These are phyloP conservation scores for Aleiodes alternator DNA, from an alignment of 2,888 invertebrate genomes.

Conservation along the genomic window DNA sequence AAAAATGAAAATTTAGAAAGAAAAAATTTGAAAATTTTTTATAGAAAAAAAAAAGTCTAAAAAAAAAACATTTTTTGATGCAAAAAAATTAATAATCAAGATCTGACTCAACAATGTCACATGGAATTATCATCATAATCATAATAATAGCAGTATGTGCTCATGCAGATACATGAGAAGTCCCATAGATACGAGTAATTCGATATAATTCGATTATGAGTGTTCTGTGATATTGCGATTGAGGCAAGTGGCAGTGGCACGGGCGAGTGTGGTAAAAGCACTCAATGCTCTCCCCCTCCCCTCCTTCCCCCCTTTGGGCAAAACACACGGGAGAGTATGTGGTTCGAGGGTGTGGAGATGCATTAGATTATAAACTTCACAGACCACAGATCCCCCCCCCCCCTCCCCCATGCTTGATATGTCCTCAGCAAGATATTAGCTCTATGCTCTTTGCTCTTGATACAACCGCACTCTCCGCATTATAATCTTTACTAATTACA, in stretches of 20 bases:
- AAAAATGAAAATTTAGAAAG: too few species aligned
- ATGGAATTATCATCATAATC: too few species aligned
- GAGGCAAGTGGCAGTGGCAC: conserved; percentile 66
- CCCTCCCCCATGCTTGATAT: conserved; percentile 12
- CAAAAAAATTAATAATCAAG: too few species aligned
- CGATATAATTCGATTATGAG: conserved; percentile 73
- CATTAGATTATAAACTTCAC: conserved; percentile 75
- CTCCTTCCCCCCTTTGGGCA: conserved; percentile 13
- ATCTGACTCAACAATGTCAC: too few species aligned
- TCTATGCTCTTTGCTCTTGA: conserved; percentile 48
- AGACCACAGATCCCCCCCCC: conserved; percentile 61
- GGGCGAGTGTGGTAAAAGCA: conserved; percentile 68
- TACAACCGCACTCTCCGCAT: conserved; percentile 26
- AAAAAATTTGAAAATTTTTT: too few species aligned
- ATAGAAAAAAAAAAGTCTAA: too few species aligned
- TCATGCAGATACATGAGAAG: conserved; percentile 21
- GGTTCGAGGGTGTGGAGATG: conserved; percentile 64
- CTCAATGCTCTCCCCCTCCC: conserved; percentile 61
- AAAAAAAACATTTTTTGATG: too few species aligned
- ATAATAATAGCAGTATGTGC: not conserved
- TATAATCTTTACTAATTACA: conserved; percentile 32
- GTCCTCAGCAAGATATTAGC: conserved; percentile 62
- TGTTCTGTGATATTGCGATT: conserved; percentile 67
- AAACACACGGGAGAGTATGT: conserved; percentile 28
- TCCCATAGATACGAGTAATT: conserved; percentile 67